Evolutionary conservation across 2,888 invertebrate genomes (phyloP).

Genomic region (Caenorhabditis becei): DNA sequence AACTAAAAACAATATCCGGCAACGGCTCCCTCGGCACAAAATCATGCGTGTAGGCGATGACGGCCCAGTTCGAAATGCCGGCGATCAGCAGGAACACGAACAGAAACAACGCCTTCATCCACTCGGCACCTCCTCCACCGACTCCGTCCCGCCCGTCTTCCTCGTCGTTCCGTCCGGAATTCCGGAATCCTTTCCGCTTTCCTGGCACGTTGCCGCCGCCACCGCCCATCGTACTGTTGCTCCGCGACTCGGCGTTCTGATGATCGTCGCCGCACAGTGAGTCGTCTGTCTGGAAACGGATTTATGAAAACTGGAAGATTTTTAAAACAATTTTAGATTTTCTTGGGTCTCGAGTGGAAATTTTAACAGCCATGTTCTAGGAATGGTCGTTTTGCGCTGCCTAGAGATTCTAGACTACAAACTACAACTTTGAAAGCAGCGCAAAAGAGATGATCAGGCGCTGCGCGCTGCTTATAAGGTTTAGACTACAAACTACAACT

Average conservation of each 20-base stretch:
- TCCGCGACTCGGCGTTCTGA: slow-evolving; percentile 13
- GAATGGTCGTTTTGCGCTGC: too few species aligned
- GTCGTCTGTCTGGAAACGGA: slow-evolving; percentile 62
- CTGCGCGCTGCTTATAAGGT: too few species aligned
- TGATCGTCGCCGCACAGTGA: slow-evolving; percentile 51
- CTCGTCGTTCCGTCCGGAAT: not conserved
- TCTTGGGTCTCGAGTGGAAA: not conserved
- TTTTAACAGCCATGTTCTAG: too few species aligned
- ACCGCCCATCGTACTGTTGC: slow-evolving; percentile 9
- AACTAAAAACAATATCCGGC: slow-evolving; percentile 72
- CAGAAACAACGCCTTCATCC: slow-evolving; percentile 72
- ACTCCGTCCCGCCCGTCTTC: slow-evolving; percentile 10
- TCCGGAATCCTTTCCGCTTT: slow-evolving; percentile 3
- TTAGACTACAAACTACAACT: too few species aligned
- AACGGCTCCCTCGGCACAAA: slow-evolving; percentile 75
- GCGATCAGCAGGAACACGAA: slow-evolving; percentile 73
- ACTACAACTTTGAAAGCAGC: too few species aligned
- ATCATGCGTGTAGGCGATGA: slow-evolving; percentile 80
- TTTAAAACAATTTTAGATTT: too few species aligned
- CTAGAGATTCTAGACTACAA: too few species aligned
- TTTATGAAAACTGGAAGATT: too few species aligned
- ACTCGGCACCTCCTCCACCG: slow-evolving; percentile 44
- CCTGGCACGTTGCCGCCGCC: not conserved
- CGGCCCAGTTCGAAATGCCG: slow-evolving; percentile 80
- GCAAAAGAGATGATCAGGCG: too few species aligned